Conservation (phyloP, 2,113 vertebrate species). For the Limnothrissa miodon region DNA sequence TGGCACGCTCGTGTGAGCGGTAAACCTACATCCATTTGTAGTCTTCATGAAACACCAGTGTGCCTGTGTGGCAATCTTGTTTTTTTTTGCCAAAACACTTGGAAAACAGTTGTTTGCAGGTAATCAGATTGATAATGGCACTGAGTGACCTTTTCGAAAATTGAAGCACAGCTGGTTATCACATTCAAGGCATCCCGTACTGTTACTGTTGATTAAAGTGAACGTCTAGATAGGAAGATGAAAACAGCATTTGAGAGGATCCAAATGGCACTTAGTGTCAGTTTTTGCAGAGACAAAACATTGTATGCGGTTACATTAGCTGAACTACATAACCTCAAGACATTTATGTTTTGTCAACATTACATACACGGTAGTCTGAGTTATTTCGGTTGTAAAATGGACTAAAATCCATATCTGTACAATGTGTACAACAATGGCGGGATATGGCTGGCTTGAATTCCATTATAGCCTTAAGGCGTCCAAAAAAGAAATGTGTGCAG, state of each 20-base stretch:
- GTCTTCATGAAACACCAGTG: not conserved
- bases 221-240: not conserved
- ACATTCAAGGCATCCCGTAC: conserved; percentile 19
- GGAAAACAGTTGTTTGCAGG: conserved; percentile 32
- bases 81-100: conserved; percentile 11
- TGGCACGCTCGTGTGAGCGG: not conserved
- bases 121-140: conserved; percentile 38
- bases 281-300: not conserved
- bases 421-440: not conserved
- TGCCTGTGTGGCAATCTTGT: conserved; percentile 2
- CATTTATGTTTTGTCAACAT: not conserved
- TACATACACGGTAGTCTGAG: not conserved
- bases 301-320: not conserved
- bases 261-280: not conserved
- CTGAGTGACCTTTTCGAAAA: conserved; percentile 30
- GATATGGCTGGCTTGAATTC: not conserved
- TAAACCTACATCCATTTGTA: not conserved
- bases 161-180: conserved; percentile 7
- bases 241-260: not conserved
- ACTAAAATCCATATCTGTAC: not conserved
- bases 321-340: not conserved
- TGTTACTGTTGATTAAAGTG: conserved; percentile 30
- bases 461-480: not conserved
- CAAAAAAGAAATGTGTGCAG: not conserved
- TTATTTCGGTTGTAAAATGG: not conserved